Evolutionary conservation across 2,113 vertebrate genomes (phyloP).

Genomic region (Numida meleagris): DNA sequence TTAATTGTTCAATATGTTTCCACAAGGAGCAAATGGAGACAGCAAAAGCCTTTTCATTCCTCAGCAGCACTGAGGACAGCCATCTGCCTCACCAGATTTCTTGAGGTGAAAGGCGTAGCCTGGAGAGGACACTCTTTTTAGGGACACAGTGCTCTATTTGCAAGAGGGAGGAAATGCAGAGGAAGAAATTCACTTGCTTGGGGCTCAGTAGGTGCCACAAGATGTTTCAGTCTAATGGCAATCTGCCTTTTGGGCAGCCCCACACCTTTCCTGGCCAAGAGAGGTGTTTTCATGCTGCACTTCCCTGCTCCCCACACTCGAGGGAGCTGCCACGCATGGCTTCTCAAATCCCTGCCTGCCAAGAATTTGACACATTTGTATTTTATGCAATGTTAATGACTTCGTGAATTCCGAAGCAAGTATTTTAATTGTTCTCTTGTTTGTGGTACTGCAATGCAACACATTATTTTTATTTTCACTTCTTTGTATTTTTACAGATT

Average conservation of each 20-base stretch:
- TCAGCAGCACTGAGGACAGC: not conserved
- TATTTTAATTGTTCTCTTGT: slow-evolving; percentile 2
- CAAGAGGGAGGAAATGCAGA: not conserved
- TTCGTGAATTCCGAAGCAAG: not conserved
- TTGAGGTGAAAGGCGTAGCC: not conserved
- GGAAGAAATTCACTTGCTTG: not conserved
- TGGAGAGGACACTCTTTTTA: not conserved
- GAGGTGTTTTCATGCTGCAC: not conserved
- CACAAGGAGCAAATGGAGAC: not conserved
- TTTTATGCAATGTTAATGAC: not conserved
- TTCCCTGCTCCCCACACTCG: fast-evolving
- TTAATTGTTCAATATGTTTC: not conserved
- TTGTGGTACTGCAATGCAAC: not conserved
- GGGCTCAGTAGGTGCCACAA: not conserved
- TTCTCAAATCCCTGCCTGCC: not conserved
- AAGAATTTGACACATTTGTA: not conserved
- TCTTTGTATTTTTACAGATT: slow-evolving; percentile 29
- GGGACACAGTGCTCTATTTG: not conserved
- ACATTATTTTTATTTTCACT: not conserved
- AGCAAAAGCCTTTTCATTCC: not conserved
- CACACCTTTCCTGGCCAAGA: not conserved
- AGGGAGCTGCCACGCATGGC: fast-evolving
- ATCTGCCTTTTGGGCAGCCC: not conserved
- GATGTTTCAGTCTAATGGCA: fast-evolving
- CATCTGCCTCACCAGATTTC: not conserved